phyloP scores from a whole-genome alignment of 2,797 vertebrate genomes.

The Myotis findleyi region DNA sequence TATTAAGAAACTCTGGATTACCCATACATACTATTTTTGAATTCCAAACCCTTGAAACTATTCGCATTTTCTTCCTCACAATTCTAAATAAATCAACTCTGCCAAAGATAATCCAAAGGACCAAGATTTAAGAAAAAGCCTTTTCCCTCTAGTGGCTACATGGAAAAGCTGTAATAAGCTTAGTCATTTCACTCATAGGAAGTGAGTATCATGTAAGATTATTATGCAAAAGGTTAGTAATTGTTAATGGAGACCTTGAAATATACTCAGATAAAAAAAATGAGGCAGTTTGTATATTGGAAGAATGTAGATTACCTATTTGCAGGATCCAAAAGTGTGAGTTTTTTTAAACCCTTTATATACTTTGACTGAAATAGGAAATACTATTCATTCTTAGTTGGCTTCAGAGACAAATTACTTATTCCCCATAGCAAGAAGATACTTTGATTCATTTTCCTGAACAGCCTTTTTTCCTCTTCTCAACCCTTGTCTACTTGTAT shows the following conservation, averaged over 20 bases:
- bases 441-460: background rate
- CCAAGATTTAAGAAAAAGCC: conserved; percentile 20
- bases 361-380: background rate
- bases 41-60: conserved; percentile 43
- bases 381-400: background rate
- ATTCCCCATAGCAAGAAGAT: background rate
- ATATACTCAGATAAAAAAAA: background rate
- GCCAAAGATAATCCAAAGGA: conserved; percentile 49
- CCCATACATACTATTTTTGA: background rate
- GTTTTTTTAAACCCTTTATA: background rate
- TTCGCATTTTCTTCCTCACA: background rate
- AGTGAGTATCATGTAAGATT: background rate
- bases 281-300: background rate
- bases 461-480: background rate
- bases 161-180: background rate
- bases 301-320: background rate
- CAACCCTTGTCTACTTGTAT: background rate
- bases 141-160: conserved; percentile 82
- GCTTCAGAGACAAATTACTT: background rate
- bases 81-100: conserved; percentile 54
- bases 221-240: background rate
- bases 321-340: background rate
- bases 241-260: background rate
- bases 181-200: background rate
- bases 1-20: conserved; percentile 41